Base-by-base conservation (phyloP, 1,140 invertebrate species). In the Drosophila virilis region DNA sequence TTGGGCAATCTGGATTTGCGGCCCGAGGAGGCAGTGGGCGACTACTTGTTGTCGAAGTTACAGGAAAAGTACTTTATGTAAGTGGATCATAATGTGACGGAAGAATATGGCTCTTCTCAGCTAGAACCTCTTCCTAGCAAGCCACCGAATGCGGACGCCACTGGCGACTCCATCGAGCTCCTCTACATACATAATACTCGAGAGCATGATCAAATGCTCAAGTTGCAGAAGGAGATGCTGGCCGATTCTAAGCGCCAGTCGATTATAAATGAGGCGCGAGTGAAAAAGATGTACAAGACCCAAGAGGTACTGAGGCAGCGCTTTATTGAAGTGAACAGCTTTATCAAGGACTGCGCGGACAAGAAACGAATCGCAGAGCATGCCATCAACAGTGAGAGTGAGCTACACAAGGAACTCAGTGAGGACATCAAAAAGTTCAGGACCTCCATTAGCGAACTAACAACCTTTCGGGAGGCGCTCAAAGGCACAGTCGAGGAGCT, bases 281-380 rank as follows among this genome's bases (percentile, higher is more conserved):
- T 92, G n/a, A 62, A 75, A 2, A 55, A 78, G 32, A 82, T 92
- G 74, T 82, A 91, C 57, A 76, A 74, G 46, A 84, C 82, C 8
- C 91, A 92, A 52, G 73, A 78, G 22, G 17, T 81, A n/a, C 51
- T 92, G 28, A 68, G 92, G 10, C 64, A 89, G 40, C 83, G 88
- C 28, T 92, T 92, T 42, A 90, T 92, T 45, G 78, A 86, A 57
- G 90, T 91, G 4, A 92, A 92, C 71, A 79, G 64, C 55, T 92
- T 92, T 40, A 91, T 92, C 12, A 90, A 91, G 68, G 90, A 92
- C 38, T 92, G 91, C 12, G 62, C 38, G 13, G 85, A 91, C 17
- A 92, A 92, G 52, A 86, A 86, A 45, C 60, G 69, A 6, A 22
- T 65, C 0, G 86, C 92, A 2, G 85, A 88, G n/a, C 80, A 90